Percentiles rank a stretch among this genome's conserved stretches.
phyloP scores from a whole-genome alignment of 2,113 vertebrate species.

The Chaetodon auriga region DNA sequence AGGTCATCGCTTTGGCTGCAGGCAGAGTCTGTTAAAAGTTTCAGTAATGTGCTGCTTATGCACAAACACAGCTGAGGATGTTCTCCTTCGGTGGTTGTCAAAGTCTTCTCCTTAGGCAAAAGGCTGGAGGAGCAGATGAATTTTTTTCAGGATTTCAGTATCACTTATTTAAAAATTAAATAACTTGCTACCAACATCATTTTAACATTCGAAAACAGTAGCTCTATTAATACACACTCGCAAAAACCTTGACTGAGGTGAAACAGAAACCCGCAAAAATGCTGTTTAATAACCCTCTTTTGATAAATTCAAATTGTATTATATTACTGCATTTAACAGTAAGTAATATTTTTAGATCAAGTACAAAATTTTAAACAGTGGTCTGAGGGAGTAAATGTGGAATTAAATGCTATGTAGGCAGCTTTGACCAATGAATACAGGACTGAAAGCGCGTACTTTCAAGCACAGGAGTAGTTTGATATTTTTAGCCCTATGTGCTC shows the following conservation, averaged over 20 bases:
- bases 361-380: background rate
- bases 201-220: background rate
- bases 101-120: conserved; percentile 36
- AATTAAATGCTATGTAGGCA: background rate
- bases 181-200: conserved; percentile 2
- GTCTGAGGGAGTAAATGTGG: background rate
- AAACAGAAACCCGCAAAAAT: background rate
- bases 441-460: background rate
- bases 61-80: conserved; percentile 64
- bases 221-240: background rate
- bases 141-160: conserved; percentile 9
- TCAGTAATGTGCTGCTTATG: conserved; percentile 75
- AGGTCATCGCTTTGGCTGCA: conserved; percentile 74
- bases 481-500: background rate
- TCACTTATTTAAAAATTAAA: conserved; percentile 16
- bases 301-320: background rate
- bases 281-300: background rate
- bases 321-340: background rate
- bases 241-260: background rate
- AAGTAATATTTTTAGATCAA: background rate
- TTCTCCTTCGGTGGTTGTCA: conserved; percentile 53
- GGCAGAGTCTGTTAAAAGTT: conserved; percentile 75
- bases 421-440: background rate
- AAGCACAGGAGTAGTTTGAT: no score
- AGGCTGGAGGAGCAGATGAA: conserved; percentile 32